These are phyloP conservation scores for Xylophagus ater DNA, from an alignment of 2,888 invertebrate genomes.

Conservation along the genomic window DNA sequence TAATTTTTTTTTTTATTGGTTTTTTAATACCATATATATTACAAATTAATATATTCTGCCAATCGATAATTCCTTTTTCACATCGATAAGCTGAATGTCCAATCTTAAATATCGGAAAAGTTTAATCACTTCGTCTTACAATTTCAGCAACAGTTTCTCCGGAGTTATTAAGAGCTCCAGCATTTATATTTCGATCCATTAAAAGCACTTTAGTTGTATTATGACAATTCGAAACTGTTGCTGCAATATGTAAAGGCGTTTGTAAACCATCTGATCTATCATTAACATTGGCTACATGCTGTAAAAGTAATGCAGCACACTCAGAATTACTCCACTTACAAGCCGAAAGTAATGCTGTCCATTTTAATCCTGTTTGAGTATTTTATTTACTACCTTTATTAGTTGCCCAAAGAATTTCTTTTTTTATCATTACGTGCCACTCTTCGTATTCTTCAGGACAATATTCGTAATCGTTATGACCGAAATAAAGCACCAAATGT, in stretches of 20 bases:
- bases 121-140: conserved; percentile 58
- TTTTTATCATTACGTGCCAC: too few relatives aligned
- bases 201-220: conserved; percentile 68
- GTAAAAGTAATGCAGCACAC: conserved; percentile 62
- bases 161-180: conserved; percentile 52
- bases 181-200: conserved; percentile 57
- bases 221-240: conserved; percentile 64
- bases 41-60: too few relatives aligned
- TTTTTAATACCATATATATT: too few relatives aligned
- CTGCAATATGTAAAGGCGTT: conserved; percentile 79
- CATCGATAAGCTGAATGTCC: conserved; percentile 47
- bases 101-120: conserved; percentile 61
- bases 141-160: conserved; percentile 72
- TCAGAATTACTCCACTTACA: conserved; percentile 84
- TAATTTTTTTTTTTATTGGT: too few relatives aligned
- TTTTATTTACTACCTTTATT: conserved; percentile 53
- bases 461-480: too few relatives aligned
- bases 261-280: conserved; percentile 68
- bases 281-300: conserved; percentile 72
- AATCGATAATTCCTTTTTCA: conserved; percentile 35
- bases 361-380: conserved; percentile 70
- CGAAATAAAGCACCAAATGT: too few relatives aligned
- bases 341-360: conserved; percentile 94
- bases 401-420: conserved; percentile 64
- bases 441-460: too few relatives aligned